Base-by-base conservation (phyloP, 1,140 invertebrate genomes). In the Lutraria rhynchaena region DNA sequence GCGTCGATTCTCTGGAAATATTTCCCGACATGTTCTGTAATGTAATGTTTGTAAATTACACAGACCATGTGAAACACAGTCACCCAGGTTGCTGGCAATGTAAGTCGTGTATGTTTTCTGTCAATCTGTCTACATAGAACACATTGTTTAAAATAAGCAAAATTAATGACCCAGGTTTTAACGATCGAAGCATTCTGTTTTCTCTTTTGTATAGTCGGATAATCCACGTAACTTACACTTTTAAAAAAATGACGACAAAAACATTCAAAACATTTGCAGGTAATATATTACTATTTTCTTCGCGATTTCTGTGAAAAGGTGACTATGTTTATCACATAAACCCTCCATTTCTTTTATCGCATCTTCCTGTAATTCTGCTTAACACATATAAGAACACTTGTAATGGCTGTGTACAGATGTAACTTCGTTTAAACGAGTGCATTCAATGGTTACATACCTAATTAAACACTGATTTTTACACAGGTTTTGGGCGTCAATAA, bases 281-380 rank as follows among this genome's bases (percentile, higher is more conserved):
- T 44, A 44, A 44, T 44, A 63, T n/a, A 63, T 63, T 37, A 63
- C n/a, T 13, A 60, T 63, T 41, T 44, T 35, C 37, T 44, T 63
- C 60, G 13, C 9, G 24, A 22, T 35, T 7, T 11, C 60, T 63
- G 60, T 63, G 35, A 41, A 63, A 63, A 63, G 33, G 35, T 44
- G 33, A n/a, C 11, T 11, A 35, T 63, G 60, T 63, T 63, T 63
- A 63, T 63, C n/a, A 17, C 60, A 63, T 63, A 63, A 63, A 41
- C 0, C 37, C 1, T 44, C 35, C 19, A 37, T 22, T 17, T 63
- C 35, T 63, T 63, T 44, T 44, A 63, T 15, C 60, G 29, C n/a
- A 22, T 1, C 1, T 19, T 3, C 44, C 60, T 63, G 60, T 44
- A 11, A 22, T 19, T n/a, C 19, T 22, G 35, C 35, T 63, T 63